Evolutionary conservation across 1,140 invertebrate genomes (phyloP), one percentile per base, ranked within the genome.

Genomic region (Drosophila takahashii): DNA sequence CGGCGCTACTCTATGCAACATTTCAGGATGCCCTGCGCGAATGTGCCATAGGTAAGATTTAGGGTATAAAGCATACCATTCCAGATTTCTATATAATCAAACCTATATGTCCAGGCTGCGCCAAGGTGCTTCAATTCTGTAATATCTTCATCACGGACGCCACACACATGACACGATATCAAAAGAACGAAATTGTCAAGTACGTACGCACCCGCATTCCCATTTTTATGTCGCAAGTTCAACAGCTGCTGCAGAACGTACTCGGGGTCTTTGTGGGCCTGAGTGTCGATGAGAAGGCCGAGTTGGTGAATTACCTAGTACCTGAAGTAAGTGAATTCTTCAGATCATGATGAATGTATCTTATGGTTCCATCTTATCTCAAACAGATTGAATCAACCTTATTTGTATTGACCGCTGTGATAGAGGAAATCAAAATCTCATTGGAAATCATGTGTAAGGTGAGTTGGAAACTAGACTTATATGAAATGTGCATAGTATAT

Each of bases 111-210:
- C 8, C 1, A 93, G 93, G 92, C 56, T 92, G 89, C 62, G 92
- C 91, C 11, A 95, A 95, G 81, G 89, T 95, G 11, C 72, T 95
- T n/a, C 92, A 94, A 50, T 92, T 95, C 15, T 95, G 94, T 90
- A 94, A 95, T 81, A 91, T 95, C 41, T 95, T 95, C 80, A 93
- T 94, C 15, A 94, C 93, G 72, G 93, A 94, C 57, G 95, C 94
- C 86, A 87, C 85, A 0, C 93, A 93, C 64, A 86, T 95, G 52
- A 93, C 94, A 4, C 91, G 93, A 44, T 93, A 94, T 59, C 94
- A 95, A 83, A 93, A 94, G 66, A 93, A 95, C 80, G 94, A 95
- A 85, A 95, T 95, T 16, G 94, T 95, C 57, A 93, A 94, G 72
- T 95, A 95, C 91, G 93, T 95, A 3, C 95, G 94, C 72, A 94